Conservation (phyloP, 2,888 invertebrate species). For the Oscheius sp. region DNA sequence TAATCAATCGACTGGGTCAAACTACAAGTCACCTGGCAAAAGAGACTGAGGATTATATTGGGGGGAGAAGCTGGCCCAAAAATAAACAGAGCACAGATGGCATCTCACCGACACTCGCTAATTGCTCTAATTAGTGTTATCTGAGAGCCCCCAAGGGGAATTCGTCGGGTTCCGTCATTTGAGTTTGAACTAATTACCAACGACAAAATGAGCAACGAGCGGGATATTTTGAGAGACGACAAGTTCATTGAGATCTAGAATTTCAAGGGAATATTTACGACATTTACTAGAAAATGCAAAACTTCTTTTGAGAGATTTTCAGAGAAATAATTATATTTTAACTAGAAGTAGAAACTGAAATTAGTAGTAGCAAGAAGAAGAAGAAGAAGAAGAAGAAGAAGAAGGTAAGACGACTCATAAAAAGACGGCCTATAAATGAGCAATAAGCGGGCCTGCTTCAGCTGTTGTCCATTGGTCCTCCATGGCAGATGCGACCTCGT, state of each 20-base stretch:
- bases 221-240: background rate
- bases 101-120: constrained; percentile 5
- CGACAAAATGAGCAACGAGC: background rate
- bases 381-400: background rate
- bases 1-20: no score
- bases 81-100: constrained; percentile 28
- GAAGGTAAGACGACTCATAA: constrained; percentile 2
- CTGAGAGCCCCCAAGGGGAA: background rate
- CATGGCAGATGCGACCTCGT: constrained; percentile 24
- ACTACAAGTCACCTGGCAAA: background rate
- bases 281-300: no score
- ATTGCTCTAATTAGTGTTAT: constrained; percentile 16
- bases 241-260: background rate
- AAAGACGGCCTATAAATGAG: constrained; percentile 12
- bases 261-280: no score
- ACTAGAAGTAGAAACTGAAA: background rate
- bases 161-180: constrained; percentile 7
- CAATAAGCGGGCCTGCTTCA: constrained; percentile 6
- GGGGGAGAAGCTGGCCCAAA: background rate
- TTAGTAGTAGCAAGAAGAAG: background rate
- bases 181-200: background rate
- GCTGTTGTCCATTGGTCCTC: constrained; percentile 2
- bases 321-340: no score
- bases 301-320: no score
- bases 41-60: background rate